Evolutionary conservation across 64 coral and sea anemone genomes (phyloP).

Genomic region (Stichodactyla helianthus): DNA sequence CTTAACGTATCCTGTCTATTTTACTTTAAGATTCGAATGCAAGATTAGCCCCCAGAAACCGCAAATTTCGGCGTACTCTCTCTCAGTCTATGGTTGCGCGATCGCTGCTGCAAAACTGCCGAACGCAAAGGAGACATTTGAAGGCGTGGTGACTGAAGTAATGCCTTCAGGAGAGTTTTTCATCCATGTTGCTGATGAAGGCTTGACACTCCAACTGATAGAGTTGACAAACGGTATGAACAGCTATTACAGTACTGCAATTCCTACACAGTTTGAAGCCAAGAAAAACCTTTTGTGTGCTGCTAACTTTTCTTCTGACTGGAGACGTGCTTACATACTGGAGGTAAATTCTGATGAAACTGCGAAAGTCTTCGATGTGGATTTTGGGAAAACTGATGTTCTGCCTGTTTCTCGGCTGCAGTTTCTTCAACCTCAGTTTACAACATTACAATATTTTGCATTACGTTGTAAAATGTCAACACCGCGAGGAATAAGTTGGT

Average conservation of each 20-base stretch:
- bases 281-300: conserved; percentile 47
- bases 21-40: neutral
- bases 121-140: neutral
- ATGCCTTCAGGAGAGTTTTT: conserved; percentile 23
- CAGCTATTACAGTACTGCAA: conserved; percentile 12
- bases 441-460: conserved; percentile 36
- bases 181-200: conserved; percentile 10
- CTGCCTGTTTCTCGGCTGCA: conserved; percentile 25
- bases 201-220: neutral
- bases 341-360: conserved; percentile 27
- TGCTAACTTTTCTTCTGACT: conserved; percentile 44
- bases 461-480: conserved; percentile 54
- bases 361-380: conserved; percentile 48
- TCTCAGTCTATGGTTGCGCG: neutral
- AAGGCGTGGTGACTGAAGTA: conserved; percentile 28
- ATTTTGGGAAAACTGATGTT: conserved; percentile 67
- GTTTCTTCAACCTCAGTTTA: conserved; percentile 46
- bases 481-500: conserved; percentile 27
- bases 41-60: neutral
- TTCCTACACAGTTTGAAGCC: conserved; percentile 11
- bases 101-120: conserved; percentile 25
- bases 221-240: conserved; percentile 39
- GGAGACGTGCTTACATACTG: conserved; percentile 57
- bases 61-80: neutral
- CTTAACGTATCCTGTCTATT: neutral